Evolutionary conservation across 1,140 invertebrate species (phyloP).

Genomic region (Heliconius himera): DNA sequence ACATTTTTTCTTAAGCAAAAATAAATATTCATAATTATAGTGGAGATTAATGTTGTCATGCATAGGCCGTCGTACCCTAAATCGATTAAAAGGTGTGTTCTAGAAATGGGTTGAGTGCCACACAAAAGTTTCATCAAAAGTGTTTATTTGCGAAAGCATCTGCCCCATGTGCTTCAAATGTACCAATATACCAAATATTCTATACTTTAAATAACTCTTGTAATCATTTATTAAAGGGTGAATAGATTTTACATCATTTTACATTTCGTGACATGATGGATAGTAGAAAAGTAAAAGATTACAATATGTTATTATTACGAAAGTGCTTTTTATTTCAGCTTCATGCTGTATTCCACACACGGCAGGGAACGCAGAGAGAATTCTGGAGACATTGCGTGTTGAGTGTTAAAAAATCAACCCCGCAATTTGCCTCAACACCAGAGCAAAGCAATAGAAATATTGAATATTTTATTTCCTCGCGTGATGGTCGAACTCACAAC

Average conservation of each 20-base stretch:
- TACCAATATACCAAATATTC: background rate
- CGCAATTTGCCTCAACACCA: no score
- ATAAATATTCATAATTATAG: background rate
- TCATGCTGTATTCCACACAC: no score
- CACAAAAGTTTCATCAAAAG: slow-evolving; percentile 51
- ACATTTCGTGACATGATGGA: background rate
- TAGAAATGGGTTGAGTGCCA: slow-evolving; percentile 54
- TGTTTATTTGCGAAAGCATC: slow-evolving; percentile 71
- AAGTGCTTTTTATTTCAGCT: no score
- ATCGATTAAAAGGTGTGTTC: slow-evolving; percentile 53
- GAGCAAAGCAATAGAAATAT: no score
- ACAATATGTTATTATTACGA: background rate
- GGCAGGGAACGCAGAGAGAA: no score
- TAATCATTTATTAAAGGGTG: slow-evolving; percentile 16
- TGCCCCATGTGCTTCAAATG: slow-evolving; percentile 46
- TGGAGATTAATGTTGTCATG: background rate
- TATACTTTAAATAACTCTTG: slow-evolving; percentile 19
- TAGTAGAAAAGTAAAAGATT: background rate
- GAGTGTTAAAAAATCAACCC: no score
- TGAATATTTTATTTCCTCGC: no score
- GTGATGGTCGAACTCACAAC: no score
- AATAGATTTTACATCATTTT: slow-evolving; percentile 13
- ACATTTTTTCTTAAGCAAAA: background rate
- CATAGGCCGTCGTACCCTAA: slow-evolving; percentile 42
- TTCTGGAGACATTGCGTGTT: no score